Percentiles rank a stretch among this genome's conserved stretches.
Conservation (phyloP, 1,140 invertebrate genomes). For the Mizuhopecten yessoensis region DNA sequence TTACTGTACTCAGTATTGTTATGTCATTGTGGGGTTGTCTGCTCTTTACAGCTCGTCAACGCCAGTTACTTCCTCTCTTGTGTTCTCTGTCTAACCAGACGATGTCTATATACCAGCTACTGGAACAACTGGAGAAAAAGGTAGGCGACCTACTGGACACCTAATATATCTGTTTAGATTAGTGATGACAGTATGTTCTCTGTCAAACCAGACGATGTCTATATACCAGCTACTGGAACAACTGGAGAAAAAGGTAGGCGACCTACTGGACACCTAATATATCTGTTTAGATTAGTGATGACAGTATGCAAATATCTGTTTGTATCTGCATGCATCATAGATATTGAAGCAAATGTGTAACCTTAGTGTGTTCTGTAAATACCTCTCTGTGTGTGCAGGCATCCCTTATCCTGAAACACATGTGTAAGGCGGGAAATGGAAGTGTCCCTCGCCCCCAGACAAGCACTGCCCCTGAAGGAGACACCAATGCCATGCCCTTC, state of each 20-base stretch:
- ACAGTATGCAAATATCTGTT: no score
- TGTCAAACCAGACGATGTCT: conserved; percentile 68
- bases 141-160: conserved; percentile 34
- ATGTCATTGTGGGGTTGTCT: no score
- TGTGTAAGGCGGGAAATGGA: conserved; percentile 73
- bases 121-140: conserved; percentile 68
- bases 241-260: conserved; percentile 65
- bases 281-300: no score
- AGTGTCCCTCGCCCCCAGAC: conserved; percentile 63
- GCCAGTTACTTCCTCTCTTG: conserved; percentile 68
- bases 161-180: not conserved
- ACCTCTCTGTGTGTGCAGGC: conserved; percentile 56
- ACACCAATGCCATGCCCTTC: conserved; percentile 53
- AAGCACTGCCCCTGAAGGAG: not conserved
- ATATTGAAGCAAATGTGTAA: no score
- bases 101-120: conserved; percentile 66
- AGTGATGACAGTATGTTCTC: conserved; percentile 16
- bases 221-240: conserved; percentile 68
- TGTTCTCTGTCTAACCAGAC: conserved; percentile 66
- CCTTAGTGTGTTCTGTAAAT: no score
- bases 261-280: not conserved
- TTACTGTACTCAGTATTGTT: no score
- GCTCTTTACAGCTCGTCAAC: conserved; percentile 66
- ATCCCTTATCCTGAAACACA: conserved; percentile 64
- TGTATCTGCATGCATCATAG: no score